Conservation (phyloP, 1,140 invertebrate genomes). For the Rhopalosiphum padi region DNA sequence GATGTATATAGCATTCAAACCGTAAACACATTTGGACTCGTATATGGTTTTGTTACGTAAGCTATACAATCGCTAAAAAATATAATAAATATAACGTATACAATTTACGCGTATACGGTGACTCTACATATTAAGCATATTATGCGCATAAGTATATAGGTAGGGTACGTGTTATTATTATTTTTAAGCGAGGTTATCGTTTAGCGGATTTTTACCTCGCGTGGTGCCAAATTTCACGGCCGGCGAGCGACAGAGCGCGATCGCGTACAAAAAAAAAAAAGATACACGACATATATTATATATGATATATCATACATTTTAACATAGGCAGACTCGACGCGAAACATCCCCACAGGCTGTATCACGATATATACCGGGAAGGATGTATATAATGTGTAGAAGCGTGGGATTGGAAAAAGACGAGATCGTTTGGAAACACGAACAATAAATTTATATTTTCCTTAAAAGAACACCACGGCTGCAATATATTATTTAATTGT, state of each 20-base stretch:
- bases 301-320: not conserved
- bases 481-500: not conserved
- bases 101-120: not conserved
- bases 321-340: not conserved
- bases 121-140: not conserved
- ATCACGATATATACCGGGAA: not conserved
- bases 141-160: not conserved
- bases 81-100: not conserved
- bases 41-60: not conserved
- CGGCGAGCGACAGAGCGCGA: not conserved
- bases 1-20: not conserved
- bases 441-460: not conserved
- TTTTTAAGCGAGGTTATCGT: constrained; percentile 19
- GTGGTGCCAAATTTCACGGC: constrained; percentile 18
- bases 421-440: not conserved
- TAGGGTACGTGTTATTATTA: not conserved
- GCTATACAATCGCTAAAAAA: not conserved
- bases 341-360: not conserved
- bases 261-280: not conserved
- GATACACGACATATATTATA: not conserved
- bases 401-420: not conserved
- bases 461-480: not conserved
- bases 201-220: not conserved
- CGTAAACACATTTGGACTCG: not conserved
- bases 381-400: not conserved